Base-by-base conservation (phyloP, 2,888 invertebrate genomes). In the Blastobasis lacticolella region DNA sequence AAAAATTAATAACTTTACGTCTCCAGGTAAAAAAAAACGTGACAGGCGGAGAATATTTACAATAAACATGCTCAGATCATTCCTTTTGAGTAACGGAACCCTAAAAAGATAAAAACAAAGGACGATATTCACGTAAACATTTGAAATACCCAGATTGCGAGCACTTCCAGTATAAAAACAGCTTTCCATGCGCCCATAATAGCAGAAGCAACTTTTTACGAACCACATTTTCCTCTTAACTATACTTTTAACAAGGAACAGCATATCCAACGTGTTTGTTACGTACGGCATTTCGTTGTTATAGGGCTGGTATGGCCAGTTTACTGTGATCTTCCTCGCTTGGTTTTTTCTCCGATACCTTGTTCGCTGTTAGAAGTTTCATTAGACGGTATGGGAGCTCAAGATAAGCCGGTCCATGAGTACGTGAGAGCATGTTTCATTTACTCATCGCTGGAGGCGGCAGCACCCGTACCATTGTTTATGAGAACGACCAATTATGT, bases 351-450 rank as follows among this genome's bases (percentile, higher is more conserved):
- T 47, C n/a, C 40, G 4, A 40, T 37, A 55, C 53, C 52, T n/a
- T 42, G 42, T 42, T 10, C 42, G 1, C 1, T 5, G 9, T 7
- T 42, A 48, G 38, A 55, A 50, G 50, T 53, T 49, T 49, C 55
- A 50, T 53, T 50, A 54, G 46, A 53, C 42, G 51, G 46, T 51
- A 52, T 38, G 52, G 52, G 51, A 57, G 75, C 48, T 71, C 75
- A 64, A 56, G 52, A 50, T 50, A 67, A 64, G 64, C 61, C 74
- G 73, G 81, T 64, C 60, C 52, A 41, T 59, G 49, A 63, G 67
- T 71, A 77, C 78, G 78, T 81, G 78, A 79, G 79, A 77, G 76
- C 75, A 76, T 73, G 78, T 74, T 83, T 82, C 81, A 79, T 84
- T 83, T 81, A 75, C 71, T 74, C 63, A 56, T 74, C 58, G 76